These are phyloP conservation scores for Chloroclysta siterata DNA, from an alignment of 2,888 invertebrate species.

Conservation along the genomic window DNA sequence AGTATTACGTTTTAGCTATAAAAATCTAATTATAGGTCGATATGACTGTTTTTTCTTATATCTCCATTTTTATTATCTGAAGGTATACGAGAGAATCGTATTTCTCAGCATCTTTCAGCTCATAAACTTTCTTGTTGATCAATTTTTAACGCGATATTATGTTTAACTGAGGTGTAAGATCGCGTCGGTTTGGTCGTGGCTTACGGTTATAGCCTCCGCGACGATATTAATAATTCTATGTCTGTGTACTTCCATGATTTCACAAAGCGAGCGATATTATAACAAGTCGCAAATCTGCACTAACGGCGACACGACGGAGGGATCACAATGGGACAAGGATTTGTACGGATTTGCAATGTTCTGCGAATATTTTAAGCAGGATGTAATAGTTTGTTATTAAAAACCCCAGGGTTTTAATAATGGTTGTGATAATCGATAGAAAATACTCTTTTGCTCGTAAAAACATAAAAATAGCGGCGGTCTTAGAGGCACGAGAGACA, in stretches of 20 bases:
- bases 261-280: constrained; percentile 28
- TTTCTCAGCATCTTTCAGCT: too few relatives aligned
- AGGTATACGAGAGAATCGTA: too few relatives aligned
- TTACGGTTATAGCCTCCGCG: not conserved
- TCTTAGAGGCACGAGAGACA: too few relatives aligned
- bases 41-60: not conserved
- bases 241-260: constrained; percentile 15
- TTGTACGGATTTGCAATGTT: constrained; percentile 7
- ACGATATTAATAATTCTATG: constrained; percentile 1
- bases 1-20: too few relatives aligned
- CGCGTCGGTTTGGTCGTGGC: not conserved
- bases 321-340: constrained; percentile 20
- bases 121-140: not conserved
- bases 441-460: too few relatives aligned
- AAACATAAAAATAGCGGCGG: too few relatives aligned
- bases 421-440: too few relatives aligned
- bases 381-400: constrained; percentile 1
- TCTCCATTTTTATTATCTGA: not conserved
- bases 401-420: not conserved
- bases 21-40: too few relatives aligned
- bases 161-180: not conserved
- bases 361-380: not conserved
- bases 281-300: constrained; percentile 22
- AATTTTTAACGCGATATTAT: not conserved
- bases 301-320: not conserved